A percentile compares a stretch with the other conserved stretches of the same genome.
phyloP scores from a whole-genome alignment of 2,888 invertebrate species.

The Parnassius smintheus region DNA sequence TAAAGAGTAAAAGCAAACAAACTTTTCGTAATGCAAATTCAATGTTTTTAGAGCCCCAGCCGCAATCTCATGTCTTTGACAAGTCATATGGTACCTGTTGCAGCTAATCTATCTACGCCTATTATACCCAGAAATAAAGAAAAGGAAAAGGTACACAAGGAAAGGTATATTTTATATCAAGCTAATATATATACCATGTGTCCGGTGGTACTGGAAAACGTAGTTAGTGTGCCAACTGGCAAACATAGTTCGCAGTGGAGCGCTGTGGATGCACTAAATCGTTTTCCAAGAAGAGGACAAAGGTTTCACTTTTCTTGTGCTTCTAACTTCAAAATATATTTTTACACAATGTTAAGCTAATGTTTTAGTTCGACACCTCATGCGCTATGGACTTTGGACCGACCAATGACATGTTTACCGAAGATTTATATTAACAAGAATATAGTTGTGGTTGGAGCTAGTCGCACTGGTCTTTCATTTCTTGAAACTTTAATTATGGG shows the following conservation, averaged over 20 bases:
- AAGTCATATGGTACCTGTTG: slow-evolving; percentile 65
- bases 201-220: too few species aligned
- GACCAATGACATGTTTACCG: slow-evolving; percentile 71
- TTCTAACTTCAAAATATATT: background rate
- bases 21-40: background rate
- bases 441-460: slow-evolving; percentile 85
- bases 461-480: slow-evolving; percentile 83
- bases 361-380: slow-evolving; percentile 55
- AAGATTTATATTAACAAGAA: slow-evolving; percentile 79
- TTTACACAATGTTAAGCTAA: background rate
- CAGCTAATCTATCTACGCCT: slow-evolving; percentile 58
- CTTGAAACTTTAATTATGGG: slow-evolving; percentile 81
- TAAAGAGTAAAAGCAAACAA: too few species aligned
- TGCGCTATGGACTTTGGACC: slow-evolving; percentile 80
- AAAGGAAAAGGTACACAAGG: slow-evolving; percentile 49
- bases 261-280: too few species aligned
- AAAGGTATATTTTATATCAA: slow-evolving; percentile 40
- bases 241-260: too few species aligned
- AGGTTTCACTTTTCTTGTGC: too few species aligned
- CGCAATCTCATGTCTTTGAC: slow-evolving; percentile 67
- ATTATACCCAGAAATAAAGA: slow-evolving; percentile 52
- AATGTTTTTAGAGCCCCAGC: slow-evolving; percentile 46
- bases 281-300: too few species aligned
- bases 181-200: too few species aligned
- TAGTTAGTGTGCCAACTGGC: too few species aligned